Conservation (phyloP, 2,113 vertebrate genomes). For the Morone saxatilis region DNA sequence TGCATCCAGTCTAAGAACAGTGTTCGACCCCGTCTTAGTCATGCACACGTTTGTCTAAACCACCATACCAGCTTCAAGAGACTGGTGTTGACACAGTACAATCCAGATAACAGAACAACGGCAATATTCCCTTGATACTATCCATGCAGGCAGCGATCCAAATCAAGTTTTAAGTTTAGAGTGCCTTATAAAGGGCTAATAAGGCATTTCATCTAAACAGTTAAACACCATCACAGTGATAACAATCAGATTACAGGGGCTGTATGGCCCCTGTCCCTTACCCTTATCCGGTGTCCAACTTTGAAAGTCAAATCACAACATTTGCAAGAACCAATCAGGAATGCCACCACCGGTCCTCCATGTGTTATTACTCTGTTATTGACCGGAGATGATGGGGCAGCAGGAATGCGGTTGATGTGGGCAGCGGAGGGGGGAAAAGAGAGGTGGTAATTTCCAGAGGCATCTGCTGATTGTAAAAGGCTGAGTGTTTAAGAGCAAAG, state of each 20-base stretch:
- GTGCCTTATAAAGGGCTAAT: conserved; percentile 30
- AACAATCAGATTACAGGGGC: conserved; percentile 40
- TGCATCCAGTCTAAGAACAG: conserved; percentile 51
- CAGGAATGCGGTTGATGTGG: conserved; percentile 45
- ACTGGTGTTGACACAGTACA: conserved; percentile 49
- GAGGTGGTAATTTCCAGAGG: conserved; percentile 64
- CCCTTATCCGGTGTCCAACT: conserved; percentile 36
- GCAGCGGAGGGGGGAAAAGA: conserved; percentile 22
- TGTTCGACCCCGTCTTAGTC: conserved; percentile 39
- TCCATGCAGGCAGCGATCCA: conserved; percentile 25
- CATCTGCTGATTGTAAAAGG: conserved; percentile 69
- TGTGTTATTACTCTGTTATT: conserved; percentile 50
- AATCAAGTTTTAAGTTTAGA: conserved; percentile 37
- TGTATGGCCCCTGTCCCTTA: not conserved
- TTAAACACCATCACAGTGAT: conserved; percentile 33
- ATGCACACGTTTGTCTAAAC: conserved; percentile 32
- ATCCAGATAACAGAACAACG: conserved; percentile 50
- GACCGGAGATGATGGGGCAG: conserved; percentile 45
- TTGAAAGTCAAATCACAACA: conserved; percentile 56
- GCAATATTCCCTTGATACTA: conserved; percentile 43
- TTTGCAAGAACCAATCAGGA: conserved; percentile 52
- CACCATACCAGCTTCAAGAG: conserved; percentile 33
- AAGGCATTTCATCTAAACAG: conserved; percentile 46
- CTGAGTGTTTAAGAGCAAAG: conserved; percentile 69
- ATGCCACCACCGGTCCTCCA: conserved; percentile 35